Evolutionary conservation across 35 echinoderm and acorn worm species (phyloP).

Genomic region (Patiria miniata): DNA sequence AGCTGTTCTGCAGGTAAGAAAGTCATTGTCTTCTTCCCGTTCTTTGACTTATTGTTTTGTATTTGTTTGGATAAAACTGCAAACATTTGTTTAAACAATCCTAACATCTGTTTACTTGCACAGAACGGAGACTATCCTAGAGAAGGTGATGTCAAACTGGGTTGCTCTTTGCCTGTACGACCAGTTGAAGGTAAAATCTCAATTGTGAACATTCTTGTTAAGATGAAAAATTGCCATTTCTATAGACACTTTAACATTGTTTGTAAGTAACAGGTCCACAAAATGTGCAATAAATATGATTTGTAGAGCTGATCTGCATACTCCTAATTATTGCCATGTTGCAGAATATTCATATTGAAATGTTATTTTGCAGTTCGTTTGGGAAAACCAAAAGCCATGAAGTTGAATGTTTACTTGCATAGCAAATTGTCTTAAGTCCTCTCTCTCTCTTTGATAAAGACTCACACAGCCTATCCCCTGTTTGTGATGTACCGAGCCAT

Average conservation of each 20-base stretch:
- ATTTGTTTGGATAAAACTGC: background rate
- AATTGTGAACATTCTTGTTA: background rate
- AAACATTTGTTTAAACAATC: background rate
- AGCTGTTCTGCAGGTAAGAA: constrained; percentile 21
- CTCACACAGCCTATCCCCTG: constrained; percentile 46
- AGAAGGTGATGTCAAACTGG: constrained; percentile 92
- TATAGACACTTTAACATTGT: background rate
- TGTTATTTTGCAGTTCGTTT: background rate
- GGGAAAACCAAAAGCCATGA: too few relatives aligned
- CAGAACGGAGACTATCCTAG: constrained; percentile 79
- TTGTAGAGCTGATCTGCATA: background rate
- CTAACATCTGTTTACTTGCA: background rate
- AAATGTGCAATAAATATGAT: background rate
- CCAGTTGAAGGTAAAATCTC: constrained; percentile 65
- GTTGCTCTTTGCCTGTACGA: constrained; percentile 77
- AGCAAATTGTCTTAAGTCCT: too few relatives aligned
- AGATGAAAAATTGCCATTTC: too few relatives aligned
- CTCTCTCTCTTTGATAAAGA: background rate
- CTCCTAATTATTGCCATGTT: background rate
- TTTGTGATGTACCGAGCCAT: constrained; percentile 56
- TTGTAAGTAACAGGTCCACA: background rate
- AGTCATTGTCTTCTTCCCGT: background rate
- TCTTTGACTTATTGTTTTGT: background rate
- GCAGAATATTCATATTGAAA: background rate
- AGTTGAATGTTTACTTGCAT: too few relatives aligned